Evolutionary conservation across 1,140 invertebrate genomes (phyloP).

Genomic region (Drosophila ogumai): DNA sequence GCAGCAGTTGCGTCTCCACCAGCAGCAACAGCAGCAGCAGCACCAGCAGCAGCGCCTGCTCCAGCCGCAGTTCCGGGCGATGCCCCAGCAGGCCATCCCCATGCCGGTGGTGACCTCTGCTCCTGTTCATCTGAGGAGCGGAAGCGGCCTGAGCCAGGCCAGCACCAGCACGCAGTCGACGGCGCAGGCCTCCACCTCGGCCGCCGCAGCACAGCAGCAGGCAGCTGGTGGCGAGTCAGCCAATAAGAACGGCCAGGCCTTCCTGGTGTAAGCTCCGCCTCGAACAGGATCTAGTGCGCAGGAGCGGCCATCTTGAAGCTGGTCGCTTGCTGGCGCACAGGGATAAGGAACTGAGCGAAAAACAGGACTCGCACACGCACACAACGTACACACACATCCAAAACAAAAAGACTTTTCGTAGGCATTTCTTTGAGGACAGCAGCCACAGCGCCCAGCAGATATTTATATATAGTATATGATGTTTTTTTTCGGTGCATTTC

Average conservation of each 20-base stretch:
- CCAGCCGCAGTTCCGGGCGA: conserved; percentile 66
- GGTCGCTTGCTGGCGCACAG: conserved; percentile 57
- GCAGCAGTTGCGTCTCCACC: conserved; percentile 66
- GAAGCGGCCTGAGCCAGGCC: conserved; percentile 78
- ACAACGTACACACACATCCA: conserved; percentile 33
- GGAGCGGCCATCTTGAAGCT: conserved; percentile 76
- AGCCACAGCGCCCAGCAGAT: conserved; percentile 9
- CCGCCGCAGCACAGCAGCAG: conserved; percentile 67
- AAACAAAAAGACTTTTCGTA: conserved; percentile 76
- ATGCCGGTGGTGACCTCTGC: conserved; percentile 44
- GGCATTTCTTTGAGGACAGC: conserved; percentile 58
- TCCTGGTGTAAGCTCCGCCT: conserved; percentile 75
- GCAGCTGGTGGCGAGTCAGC: conserved; percentile 52
- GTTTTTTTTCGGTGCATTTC: conserved; percentile 48
- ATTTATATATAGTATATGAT: conserved; percentile 35
- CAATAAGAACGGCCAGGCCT: conserved; percentile 77
- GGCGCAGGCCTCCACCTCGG: conserved; percentile 78
- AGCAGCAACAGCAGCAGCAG: conserved; percentile 70
- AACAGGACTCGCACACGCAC: conserved; percentile 20
- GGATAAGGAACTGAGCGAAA: conserved; percentile 20
- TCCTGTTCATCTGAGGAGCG: conserved; percentile 78
- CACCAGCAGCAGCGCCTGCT: conserved; percentile 65
- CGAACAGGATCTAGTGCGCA: conserved; percentile 58
- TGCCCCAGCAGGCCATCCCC: conserved; percentile 43
- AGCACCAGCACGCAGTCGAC: conserved; percentile 82